Evolutionary conservation across 1,140 invertebrate species (phyloP).

Genomic region (Caenorhabditis tropicalis): DNA sequence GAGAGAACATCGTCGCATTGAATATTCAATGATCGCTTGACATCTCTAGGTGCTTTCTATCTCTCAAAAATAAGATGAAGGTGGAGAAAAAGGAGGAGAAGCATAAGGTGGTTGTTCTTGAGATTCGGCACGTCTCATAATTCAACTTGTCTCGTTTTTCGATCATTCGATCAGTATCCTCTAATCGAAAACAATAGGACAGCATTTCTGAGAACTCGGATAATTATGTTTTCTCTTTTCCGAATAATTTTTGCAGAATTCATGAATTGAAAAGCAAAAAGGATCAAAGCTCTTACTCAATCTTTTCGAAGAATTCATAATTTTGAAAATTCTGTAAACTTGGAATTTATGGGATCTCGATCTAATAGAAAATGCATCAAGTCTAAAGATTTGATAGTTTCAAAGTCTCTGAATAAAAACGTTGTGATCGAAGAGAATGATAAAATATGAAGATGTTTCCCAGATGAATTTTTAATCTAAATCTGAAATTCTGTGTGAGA

Average conservation of each 20-base stretch:
- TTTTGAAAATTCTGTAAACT: too few relatives aligned
- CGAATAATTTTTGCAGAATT: too few relatives aligned
- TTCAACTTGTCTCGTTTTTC: not conserved
- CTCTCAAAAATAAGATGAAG: slow-evolving; percentile 4
- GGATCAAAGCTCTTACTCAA: too few relatives aligned
- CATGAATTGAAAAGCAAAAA: too few relatives aligned
- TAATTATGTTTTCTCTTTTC: too few relatives aligned
- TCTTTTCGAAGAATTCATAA: too few relatives aligned
- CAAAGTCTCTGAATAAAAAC: not conserved
- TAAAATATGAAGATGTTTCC: not conserved
- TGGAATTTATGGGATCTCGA: not conserved
- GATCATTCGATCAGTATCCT: not conserved
- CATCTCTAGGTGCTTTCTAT: not conserved
- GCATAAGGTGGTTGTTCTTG: not conserved
- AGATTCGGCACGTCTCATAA: not conserved
- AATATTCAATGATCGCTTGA: slow-evolving; percentile 23
- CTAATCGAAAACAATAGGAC: not conserved
- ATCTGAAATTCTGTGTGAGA: not conserved
- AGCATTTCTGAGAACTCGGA: not conserved
- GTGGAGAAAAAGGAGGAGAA: not conserved
- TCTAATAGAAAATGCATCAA: not conserved
- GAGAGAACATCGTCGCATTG: not conserved
- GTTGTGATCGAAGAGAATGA: not conserved
- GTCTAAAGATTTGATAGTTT: not conserved
- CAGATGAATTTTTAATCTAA: too few relatives aligned